Base-by-base conservation (phyloP, 64 coral and sea anemone species). In the Anthopleura sola region DNA sequence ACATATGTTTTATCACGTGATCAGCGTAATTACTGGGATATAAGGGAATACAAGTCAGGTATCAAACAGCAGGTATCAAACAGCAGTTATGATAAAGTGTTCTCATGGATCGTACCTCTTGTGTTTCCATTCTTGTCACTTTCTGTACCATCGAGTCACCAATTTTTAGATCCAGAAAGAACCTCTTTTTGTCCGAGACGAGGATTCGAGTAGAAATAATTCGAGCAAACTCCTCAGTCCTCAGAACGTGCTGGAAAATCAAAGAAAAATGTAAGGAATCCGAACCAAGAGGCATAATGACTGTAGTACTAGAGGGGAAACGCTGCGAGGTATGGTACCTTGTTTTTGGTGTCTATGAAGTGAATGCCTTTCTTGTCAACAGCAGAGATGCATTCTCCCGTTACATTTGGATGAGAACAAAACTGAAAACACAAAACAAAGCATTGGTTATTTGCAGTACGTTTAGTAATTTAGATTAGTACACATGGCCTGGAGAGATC, bases 131-230 rank as follows among this genome's bases (percentile, higher is more conserved):
- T 84, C 97, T 81, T 32, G 97, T 95, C 1, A 99, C 97, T 87
- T 99, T 99, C 54, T 99, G 97, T 55, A 99, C 83, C 97, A 99
- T 99, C 31, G 46, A 68, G 53, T 95, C 81, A 37, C 95, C 97
- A 39, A 94, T 91, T 71, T 99, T 99, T 50, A 99, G 53, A 84
- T 99, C 97, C 2, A 99, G 78, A 74, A 95, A 99, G 83, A 94
- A 92, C 21, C 97, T 89, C 77, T 89, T 92, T 78, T 99, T 94
- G 86, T 94, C 97, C 28, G 92, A 94, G 12, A 99, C 90, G 57
- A 99, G 83, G 57, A 99, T 91, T 21, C 97, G 84, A 0, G 97
- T 99, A 18, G 97, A 99, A 36, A 99, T 95, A 28, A 99, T 99
- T 33, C 92, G 79, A 1, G 68, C 55, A 71, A 94, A 99, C 6